These are phyloP conservation scores for Calephelis nemesis DNA, from an alignment of 1,140 invertebrate genomes.

Conservation along the genomic window DNA sequence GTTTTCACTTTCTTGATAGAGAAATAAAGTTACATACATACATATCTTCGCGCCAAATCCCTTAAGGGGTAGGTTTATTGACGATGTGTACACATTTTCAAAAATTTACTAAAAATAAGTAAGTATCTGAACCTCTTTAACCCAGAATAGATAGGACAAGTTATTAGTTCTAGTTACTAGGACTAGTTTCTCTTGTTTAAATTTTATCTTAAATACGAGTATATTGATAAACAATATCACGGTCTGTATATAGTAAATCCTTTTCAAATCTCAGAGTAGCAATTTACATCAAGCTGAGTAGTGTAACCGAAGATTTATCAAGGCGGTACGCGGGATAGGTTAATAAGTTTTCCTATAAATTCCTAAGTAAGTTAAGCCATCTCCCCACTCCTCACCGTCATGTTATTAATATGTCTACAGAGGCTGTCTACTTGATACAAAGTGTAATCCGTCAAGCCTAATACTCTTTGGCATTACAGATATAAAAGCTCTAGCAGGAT, in stretches of 20 bases:
- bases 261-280: neutral
- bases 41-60: too few species aligned
- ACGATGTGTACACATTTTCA: too few species aligned
- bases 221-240: too few species aligned
- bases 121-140: too few species aligned
- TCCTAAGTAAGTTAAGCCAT: conserved; percentile 15
- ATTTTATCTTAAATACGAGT: too few species aligned
- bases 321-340: conserved; percentile 9
- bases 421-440: conserved; percentile 8
- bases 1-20: too few species aligned
- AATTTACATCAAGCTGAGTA: conserved; percentile 5
- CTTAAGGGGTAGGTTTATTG: too few species aligned
- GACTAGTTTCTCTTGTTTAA: too few species aligned
- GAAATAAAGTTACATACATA: too few species aligned
- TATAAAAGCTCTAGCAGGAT: neutral
- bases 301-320: neutral
- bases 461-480: neutral
- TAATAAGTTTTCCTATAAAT: conserved; percentile 18
- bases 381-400: conserved; percentile 1
- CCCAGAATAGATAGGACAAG: too few species aligned
- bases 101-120: too few species aligned
- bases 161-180: too few species aligned
- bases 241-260: neutral
- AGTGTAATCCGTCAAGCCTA: conserved; percentile 9
- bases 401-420: conserved; percentile 11